phyloP scores from a whole-genome alignment of 2,113 vertebrate genomes.

The Poeciliopsis turrubarensis region DNA sequence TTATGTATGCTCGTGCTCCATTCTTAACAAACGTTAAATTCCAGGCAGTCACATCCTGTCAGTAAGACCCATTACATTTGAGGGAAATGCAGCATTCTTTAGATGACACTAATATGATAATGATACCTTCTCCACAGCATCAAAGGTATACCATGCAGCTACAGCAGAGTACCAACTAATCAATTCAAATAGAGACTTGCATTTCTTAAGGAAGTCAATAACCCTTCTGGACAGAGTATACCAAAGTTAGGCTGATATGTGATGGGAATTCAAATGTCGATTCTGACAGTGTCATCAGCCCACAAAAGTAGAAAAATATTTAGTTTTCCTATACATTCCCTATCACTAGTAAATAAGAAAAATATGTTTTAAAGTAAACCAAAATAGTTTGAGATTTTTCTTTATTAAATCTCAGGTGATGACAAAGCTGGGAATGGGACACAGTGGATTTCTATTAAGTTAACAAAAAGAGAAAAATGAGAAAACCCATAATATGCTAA shows the following conservation, averaged over 20 bases:
- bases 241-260: slow-evolving; percentile 30
- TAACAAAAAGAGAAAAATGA: neutral
- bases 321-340: slow-evolving; percentile 1
- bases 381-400: slow-evolving; percentile 6
- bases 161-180: slow-evolving; percentile 54
- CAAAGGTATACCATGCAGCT: slow-evolving; percentile 49
- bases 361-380: slow-evolving; percentile 19
- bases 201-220: slow-evolving; percentile 61
- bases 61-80: slow-evolving; percentile 52
- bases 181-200: slow-evolving; percentile 60
- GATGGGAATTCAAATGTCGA: slow-evolving; percentile 39
- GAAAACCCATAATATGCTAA: neutral
- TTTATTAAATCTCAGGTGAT: neutral
- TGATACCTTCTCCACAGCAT: slow-evolving; percentile 43
- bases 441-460: neutral
- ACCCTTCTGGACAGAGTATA: slow-evolving; percentile 42
- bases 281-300: slow-evolving; percentile 17
- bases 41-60: slow-evolving; percentile 53
- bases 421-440: neutral
- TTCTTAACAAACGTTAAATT: slow-evolving; percentile 74
- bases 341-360: neutral
- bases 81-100: slow-evolving; percentile 30
- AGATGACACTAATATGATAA: slow-evolving; percentile 40
- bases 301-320: slow-evolving; percentile 2
- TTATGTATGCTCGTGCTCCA: slow-evolving; percentile 70